Percentiles rank a stretch among this genome's conserved stretches.
Evolutionary conservation across 2,113 vertebrate species (phyloP).

Genomic region (Pogonocichla stellata): DNA sequence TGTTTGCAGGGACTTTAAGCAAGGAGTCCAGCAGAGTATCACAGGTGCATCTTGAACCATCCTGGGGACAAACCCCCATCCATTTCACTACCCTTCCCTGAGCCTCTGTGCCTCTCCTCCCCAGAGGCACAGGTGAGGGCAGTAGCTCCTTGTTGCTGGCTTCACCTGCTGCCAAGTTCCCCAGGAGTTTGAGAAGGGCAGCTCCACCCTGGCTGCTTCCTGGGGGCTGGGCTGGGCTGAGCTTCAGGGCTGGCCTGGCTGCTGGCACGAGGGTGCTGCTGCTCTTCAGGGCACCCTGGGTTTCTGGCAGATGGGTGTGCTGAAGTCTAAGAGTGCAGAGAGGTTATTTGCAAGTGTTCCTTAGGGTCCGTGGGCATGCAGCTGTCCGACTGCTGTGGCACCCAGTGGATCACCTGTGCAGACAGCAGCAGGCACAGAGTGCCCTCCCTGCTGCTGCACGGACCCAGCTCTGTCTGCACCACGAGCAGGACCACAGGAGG

Average conservation of each 20-base stretch:
- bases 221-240: background rate
- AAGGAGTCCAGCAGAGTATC: background rate
- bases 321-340: background rate
- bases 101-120: background rate
- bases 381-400: background rate
- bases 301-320: background rate
- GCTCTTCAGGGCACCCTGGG: background rate
- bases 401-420: fast-evolving
- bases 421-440: background rate
- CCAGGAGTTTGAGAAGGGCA: background rate
- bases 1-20: background rate
- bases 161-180: background rate
- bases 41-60: background rate
- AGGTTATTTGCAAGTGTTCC: background rate
- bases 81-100: background rate
- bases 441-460: background rate
- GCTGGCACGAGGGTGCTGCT: background rate
- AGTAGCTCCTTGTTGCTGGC: background rate
- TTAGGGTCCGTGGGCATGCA: background rate
- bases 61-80: background rate
- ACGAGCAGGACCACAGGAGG: background rate
- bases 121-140: background rate
- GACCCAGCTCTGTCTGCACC: background rate
- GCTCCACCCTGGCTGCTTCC: fast-evolving
- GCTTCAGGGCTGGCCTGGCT: background rate